phyloP scores from a whole-genome alignment of 1,140 invertebrate species.

The Tetramorium simillimum region DNA sequence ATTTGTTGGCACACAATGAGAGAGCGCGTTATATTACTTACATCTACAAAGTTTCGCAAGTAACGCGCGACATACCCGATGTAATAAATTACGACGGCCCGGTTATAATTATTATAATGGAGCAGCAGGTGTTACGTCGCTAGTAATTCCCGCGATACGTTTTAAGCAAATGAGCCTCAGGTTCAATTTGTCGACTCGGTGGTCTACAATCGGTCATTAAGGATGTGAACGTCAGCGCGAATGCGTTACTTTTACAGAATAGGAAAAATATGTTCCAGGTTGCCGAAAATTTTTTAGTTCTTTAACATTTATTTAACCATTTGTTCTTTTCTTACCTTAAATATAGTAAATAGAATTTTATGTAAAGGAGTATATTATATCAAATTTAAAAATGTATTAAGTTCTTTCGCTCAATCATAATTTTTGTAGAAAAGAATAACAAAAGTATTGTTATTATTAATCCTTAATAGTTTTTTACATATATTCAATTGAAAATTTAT shows the following conservation, averaged over 20 bases:
- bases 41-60: slow-evolving; percentile 61
- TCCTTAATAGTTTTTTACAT: not conserved
- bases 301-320: slow-evolving; percentile 5
- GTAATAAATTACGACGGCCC: slow-evolving; percentile 77
- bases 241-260: slow-evolving; percentile 1
- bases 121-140: slow-evolving; percentile 80
- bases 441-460: not conserved
- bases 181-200: slow-evolving; percentile 79
- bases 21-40: slow-evolving; percentile 55
- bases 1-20: slow-evolving; percentile 45
- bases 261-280: slow-evolving; percentile 54
- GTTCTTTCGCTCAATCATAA: not conserved
- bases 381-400: not conserved
- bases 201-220: slow-evolving; percentile 80
- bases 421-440: not conserved
- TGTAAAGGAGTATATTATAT: not conserved
- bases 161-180: slow-evolving; percentile 82
- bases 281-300: slow-evolving; percentile 55
- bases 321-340: not conserved
- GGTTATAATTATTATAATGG: slow-evolving; percentile 84
- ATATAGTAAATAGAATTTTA: not conserved
- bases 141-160: slow-evolving; percentile 76
- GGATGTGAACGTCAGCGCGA: slow-evolving; percentile 51
- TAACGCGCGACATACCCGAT: slow-evolving; percentile 68
- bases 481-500: not conserved